Evolutionary conservation across 2,888 invertebrate genomes (phyloP).

Genomic region (Xestia rhomboidea): DNA sequence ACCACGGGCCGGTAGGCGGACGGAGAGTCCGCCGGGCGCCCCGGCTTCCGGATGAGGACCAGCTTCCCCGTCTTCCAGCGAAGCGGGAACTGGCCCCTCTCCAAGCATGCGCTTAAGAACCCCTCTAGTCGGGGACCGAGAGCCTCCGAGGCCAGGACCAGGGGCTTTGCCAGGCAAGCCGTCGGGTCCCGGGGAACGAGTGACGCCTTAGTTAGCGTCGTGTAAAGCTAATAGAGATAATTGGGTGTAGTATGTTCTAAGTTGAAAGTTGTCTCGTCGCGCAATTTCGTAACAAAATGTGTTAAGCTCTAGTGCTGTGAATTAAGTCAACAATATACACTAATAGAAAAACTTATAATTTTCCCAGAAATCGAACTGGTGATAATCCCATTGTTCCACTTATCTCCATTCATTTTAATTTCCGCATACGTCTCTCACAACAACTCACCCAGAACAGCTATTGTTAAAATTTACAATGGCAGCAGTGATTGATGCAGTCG

Average conservation of each 20-base stretch:
- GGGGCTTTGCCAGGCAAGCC: too few species aligned
- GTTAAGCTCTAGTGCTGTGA: background rate
- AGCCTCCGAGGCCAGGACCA: too few species aligned
- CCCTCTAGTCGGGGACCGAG: too few species aligned
- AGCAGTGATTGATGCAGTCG: constrained; percentile 34
- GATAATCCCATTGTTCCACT: background rate
- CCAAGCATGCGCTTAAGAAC: too few species aligned
- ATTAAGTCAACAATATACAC: background rate
- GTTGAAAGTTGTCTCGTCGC: background rate
- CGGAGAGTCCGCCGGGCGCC: too few species aligned
- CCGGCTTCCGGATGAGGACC: too few species aligned
- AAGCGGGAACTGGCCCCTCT: too few species aligned
- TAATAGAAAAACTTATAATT: too few species aligned
- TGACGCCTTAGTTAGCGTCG: background rate
- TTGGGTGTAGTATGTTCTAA: constrained; percentile 2
- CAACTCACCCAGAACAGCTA: background rate
- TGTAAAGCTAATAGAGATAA: constrained; percentile 5
- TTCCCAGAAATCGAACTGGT: background rate
- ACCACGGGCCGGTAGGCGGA: too few species aligned
- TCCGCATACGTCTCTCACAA: background rate
- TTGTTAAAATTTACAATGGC: constrained; percentile 1
- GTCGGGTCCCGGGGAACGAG: too few species aligned
- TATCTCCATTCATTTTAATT: background rate
- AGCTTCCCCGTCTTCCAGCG: too few species aligned
- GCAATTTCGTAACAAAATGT: background rate